phyloP scores from a whole-genome alignment of 2,888 invertebrate species.

The Eudasyphora cyanicolor region DNA sequence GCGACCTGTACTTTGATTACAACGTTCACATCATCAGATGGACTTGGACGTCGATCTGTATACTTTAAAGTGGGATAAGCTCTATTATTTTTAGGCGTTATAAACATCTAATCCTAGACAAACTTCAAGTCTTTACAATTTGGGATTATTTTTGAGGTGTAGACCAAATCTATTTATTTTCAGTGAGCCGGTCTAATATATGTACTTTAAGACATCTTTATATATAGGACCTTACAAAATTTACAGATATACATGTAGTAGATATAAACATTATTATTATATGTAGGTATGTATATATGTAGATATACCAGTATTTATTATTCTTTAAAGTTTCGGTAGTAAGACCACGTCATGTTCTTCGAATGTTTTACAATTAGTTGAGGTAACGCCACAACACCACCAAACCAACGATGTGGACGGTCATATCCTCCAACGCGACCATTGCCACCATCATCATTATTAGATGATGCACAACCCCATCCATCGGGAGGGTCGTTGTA shows the following conservation, averaged over 20 bases:
- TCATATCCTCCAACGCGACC: constrained; percentile 19
- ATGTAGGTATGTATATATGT: background rate
- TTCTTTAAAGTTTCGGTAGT: constrained; percentile 52
- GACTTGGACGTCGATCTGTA: too few relatives aligned
- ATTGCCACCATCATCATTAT: constrained; percentile 36
- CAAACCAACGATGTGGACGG: constrained; percentile 1
- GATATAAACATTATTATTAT: background rate
- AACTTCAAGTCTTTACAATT: too few relatives aligned
- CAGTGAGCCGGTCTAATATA: background rate
- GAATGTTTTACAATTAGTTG: constrained; percentile 61
- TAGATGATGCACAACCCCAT: constrained; percentile 45
- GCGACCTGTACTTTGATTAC: too few relatives aligned
- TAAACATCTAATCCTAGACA: too few relatives aligned
- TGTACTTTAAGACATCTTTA: background rate
- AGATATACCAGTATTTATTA: constrained; percentile 13
- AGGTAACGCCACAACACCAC: constrained; percentile 50
- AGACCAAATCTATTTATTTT: too few relatives aligned
- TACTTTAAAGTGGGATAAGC: too few relatives aligned
- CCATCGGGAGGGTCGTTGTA: background rate
- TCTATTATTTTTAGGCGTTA: too few relatives aligned
- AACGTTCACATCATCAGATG: too few relatives aligned
- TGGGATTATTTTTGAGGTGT: too few relatives aligned
- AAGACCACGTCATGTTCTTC: constrained; percentile 52
- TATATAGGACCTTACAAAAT: background rate
- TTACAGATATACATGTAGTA: constrained; percentile 14